A percentile compares a stretch with the other conserved stretches of the same genome.
phyloP scores from a whole-genome alignment of 1,140 invertebrate species.

The Bombus confusus region DNA sequence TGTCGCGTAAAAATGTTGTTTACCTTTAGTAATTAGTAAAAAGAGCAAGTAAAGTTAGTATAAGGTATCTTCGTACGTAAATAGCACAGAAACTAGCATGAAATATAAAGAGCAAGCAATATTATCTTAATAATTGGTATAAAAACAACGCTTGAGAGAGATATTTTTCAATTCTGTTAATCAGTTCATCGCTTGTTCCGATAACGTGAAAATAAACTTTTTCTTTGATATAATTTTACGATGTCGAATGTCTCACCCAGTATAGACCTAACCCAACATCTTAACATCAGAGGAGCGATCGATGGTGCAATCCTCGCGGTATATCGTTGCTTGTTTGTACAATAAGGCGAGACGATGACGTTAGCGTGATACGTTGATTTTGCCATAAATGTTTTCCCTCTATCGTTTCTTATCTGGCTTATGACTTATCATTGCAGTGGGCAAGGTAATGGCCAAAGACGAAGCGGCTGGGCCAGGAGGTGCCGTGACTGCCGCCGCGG shows the following conservation, averaged over 20 bases:
- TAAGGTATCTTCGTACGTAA: neutral
- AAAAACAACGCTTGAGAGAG: neutral
- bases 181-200: neutral
- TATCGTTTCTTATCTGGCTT: neutral
- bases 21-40: neutral
- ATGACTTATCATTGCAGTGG: constrained; percentile 67
- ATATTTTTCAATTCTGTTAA: neutral
- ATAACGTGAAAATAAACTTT: neutral
- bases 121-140: neutral
- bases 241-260: too few species aligned
- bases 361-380: neutral
- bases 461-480: constrained; percentile 74
- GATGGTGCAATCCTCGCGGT: neutral
- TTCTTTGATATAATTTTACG: too few species aligned
- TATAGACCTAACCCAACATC: neutral
- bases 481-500: constrained; percentile 74
- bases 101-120: neutral
- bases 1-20: neutral
- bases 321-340: neutral
- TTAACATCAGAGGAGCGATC: neutral
- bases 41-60: neutral
- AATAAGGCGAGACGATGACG: too few species aligned
- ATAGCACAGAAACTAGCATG: neutral
- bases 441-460: constrained; percentile 78
- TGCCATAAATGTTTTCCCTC: too few species aligned